These are phyloP conservation scores for Cerastoderma edule DNA, from an alignment of 2,888 invertebrate species.

Conservation along the genomic window DNA sequence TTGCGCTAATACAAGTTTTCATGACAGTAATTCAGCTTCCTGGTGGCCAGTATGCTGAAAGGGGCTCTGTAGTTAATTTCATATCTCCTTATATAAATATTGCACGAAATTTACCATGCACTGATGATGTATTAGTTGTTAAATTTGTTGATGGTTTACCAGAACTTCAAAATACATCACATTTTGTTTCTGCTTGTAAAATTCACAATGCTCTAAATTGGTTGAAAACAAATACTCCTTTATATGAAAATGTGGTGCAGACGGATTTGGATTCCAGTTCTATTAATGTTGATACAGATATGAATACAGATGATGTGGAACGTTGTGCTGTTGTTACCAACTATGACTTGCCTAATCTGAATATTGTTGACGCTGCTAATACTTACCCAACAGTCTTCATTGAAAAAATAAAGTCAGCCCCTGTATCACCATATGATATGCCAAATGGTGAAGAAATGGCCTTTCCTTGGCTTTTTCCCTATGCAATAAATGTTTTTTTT, in stretches of 20 bases:
- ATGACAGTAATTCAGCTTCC: constrained; percentile 9
- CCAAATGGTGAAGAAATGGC: constrained; percentile 31
- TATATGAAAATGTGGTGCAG: not conserved
- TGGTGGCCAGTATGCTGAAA: constrained; percentile 24
- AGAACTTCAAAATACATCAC: not conserved
- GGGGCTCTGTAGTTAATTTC: constrained; percentile 7
- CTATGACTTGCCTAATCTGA: constrained; percentile 1
- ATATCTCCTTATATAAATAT: not conserved
- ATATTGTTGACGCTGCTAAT: not conserved
- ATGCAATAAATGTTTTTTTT: not conserved
- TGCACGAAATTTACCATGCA: not conserved
- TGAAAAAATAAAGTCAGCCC: not conserved
- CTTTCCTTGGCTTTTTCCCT: constrained; percentile 35
- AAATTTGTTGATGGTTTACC: not conserved
- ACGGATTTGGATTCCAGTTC: not conserved
- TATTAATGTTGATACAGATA: not conserved
- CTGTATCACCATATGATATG: constrained; percentile 18
- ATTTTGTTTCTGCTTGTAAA: not conserved
- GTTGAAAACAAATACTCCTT: not conserved
- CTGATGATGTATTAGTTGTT: not conserved
- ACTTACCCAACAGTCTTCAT: not conserved
- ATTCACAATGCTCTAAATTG: not conserved
- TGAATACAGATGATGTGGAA: not conserved
- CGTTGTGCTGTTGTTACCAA: constrained; percentile 5
- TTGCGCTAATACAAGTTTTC: constrained; percentile 9